Conservation (phyloP, 2,113 vertebrate species). For the Mellivora capensis region DNA sequence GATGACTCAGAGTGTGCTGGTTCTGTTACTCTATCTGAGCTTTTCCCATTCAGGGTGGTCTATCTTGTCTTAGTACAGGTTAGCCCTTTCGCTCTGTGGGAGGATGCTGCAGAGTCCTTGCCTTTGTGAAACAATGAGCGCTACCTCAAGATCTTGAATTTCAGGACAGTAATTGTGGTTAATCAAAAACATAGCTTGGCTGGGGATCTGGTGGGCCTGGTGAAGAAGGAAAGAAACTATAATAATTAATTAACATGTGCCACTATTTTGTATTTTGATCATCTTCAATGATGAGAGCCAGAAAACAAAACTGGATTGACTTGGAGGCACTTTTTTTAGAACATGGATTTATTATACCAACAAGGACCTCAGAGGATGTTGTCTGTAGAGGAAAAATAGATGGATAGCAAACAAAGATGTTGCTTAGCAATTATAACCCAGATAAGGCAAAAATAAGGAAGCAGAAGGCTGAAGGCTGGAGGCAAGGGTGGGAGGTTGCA, state of each 20-base stretch:
- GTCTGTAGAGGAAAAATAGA: background rate
- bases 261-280: background rate
- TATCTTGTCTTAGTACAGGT: background rate
- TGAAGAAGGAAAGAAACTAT: background rate
- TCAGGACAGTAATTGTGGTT: background rate
- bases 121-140: background rate
- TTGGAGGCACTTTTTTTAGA: background rate
- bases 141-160: background rate
- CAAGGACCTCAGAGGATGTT: background rate
- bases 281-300: background rate
- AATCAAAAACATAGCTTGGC: background rate
- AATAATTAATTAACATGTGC: background rate
- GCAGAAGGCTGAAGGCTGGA: background rate
- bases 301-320: background rate
- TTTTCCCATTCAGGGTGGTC: background rate
- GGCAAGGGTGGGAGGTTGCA: background rate
- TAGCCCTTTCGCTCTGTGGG: background rate
- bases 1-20: rapidly evolving
- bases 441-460: background rate
- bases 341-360: background rate
- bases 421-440: background rate
- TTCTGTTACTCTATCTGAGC: background rate
- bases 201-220: background rate
- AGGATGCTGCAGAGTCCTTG: background rate
- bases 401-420: background rate